Percentiles rank a stretch among this genome's conserved stretches.
Evolutionary conservation across 2,113 vertebrate genomes (phyloP).

Genomic region (Malurus elegans): DNA sequence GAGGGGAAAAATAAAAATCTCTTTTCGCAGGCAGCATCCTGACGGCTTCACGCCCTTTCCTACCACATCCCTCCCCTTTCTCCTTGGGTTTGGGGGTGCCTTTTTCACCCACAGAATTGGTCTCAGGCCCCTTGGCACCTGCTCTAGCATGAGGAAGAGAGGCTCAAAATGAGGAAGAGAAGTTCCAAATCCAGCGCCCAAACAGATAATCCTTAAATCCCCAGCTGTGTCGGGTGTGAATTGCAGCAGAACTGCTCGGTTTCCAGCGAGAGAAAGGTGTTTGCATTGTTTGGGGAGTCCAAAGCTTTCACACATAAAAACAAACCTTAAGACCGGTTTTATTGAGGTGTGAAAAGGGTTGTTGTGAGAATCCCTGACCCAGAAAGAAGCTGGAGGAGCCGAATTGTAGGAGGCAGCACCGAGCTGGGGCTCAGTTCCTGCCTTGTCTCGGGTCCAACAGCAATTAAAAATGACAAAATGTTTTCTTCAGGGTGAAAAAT

Average conservation of each 20-base stretch:
- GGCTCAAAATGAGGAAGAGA: background rate
- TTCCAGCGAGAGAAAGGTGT: background rate
- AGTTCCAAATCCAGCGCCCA: background rate
- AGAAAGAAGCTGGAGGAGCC: background rate
- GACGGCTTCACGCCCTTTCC: background rate
- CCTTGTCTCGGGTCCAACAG: background rate
- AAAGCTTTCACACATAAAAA: background rate
- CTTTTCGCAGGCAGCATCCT: background rate
- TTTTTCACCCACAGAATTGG: background rate
- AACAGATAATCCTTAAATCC: rapidly evolving
- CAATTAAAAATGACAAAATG: background rate
- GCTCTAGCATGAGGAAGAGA: background rate
- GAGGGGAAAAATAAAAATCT: background rate
- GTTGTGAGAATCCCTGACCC: background rate
- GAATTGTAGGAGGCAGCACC: background rate
- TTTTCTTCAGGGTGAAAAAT: background rate
- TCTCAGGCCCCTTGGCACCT: background rate
- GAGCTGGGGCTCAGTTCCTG: background rate
- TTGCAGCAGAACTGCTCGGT: background rate
- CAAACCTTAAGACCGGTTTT: background rate
- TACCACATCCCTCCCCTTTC: rapidly evolving
- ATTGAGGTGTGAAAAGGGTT: background rate
- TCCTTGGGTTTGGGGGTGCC: background rate
- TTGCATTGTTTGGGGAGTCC: background rate
- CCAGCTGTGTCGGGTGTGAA: background rate